phyloP scores from a whole-genome alignment of 1,140 invertebrate genomes.

The Drosophila elegans region DNA sequence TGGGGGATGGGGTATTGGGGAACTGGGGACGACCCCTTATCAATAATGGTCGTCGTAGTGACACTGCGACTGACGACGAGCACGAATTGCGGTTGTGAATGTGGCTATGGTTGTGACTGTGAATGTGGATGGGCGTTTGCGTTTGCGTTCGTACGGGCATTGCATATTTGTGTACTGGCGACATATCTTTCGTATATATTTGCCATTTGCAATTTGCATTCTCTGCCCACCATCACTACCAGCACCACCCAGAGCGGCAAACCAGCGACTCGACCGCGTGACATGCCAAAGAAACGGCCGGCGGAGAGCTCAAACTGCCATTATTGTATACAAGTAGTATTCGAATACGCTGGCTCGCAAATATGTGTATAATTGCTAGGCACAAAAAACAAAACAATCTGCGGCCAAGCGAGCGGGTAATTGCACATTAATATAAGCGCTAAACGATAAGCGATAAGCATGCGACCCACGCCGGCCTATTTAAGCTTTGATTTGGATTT shows the following conservation, averaged over 20 bases:
- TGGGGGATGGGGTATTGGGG: no score
- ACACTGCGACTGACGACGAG: constrained; percentile 51
- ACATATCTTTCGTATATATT: constrained; percentile 44
- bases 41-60: constrained; percentile 28
- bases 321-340: not conserved
- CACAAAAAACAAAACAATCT: constrained; percentile 28
- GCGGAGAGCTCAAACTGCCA: constrained; percentile 17
- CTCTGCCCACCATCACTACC: constrained; percentile 3
- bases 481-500: constrained; percentile 27
- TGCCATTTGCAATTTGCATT: constrained; percentile 46
- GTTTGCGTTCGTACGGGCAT: constrained; percentile 17
- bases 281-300: constrained; percentile 68
- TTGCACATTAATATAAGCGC: constrained; percentile 31
- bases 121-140: constrained; percentile 16
- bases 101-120: not conserved
- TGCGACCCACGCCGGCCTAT: not conserved
- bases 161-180: constrained; percentile 53
- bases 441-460: constrained; percentile 34
- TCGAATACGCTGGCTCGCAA: constrained; percentile 8
- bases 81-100: constrained; percentile 38
- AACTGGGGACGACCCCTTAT: constrained; percentile 24
- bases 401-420: constrained; percentile 26
- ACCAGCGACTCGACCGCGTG: constrained; percentile 58
- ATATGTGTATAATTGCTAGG: constrained; percentile 34
- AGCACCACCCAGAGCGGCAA: constrained; percentile 35